Percentiles rank a stretch among this genome's conserved stretches.
Evolutionary conservation across 2,113 vertebrate species (phyloP).

Genomic region (Chlorodrepanis virens): DNA sequence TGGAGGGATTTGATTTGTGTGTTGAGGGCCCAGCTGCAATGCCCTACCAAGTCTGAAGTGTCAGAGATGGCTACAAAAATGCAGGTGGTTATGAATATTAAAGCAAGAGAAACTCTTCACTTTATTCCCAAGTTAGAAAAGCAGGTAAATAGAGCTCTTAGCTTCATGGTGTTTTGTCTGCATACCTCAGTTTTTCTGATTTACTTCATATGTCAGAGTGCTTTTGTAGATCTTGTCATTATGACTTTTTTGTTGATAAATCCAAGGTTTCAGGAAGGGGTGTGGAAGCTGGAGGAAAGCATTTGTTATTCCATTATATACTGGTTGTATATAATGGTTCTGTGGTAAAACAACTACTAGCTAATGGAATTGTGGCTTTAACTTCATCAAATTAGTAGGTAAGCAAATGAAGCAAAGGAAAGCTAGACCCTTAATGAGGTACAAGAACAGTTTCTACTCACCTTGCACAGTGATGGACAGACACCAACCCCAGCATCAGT

Average conservation of each 20-base stretch:
- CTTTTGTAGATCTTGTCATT: background rate
- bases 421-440: background rate
- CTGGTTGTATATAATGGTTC: background rate
- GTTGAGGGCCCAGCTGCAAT: background rate
- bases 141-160: background rate
- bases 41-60: background rate
- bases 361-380: background rate
- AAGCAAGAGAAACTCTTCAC: background rate
- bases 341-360: background rate
- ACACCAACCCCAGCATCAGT: background rate
- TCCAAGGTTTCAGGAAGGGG: background rate
- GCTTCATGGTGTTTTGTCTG: background rate
- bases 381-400: background rate
- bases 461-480: background rate
- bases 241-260: background rate
- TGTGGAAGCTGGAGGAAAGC: background rate
- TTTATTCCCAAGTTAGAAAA: background rate
- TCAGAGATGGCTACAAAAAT: background rate
- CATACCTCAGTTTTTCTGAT: background rate
- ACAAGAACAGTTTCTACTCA: background rate
- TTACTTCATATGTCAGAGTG: background rate
- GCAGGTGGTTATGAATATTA: background rate
- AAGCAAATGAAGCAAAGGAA: background rate
- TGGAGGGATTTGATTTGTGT: background rate
- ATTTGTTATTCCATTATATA: background rate